phyloP scores from a whole-genome alignment of 2,797 vertebrate genomes.

The Alcedo quadribrachys region DNA sequence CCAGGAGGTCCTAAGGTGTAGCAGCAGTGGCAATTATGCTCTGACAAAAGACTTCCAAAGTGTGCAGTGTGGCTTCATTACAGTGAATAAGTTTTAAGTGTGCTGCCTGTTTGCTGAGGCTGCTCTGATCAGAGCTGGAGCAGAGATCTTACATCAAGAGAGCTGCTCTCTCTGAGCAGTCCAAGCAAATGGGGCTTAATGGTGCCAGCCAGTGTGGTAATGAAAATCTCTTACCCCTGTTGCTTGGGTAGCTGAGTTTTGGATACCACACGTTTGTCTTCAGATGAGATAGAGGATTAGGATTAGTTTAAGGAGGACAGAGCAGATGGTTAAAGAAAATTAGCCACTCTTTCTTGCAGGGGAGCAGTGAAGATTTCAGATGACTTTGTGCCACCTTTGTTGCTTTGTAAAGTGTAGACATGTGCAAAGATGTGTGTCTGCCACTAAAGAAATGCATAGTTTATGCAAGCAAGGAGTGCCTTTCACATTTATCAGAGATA shows the following conservation, averaged over 20 bases:
- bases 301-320: neutral
- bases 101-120: neutral
- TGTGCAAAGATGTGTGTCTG: neutral
- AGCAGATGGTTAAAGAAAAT: slow-evolving; percentile 19
- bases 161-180: neutral
- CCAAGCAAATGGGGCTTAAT: neutral
- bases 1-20: slow-evolving; percentile 31
- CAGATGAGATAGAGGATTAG: neutral
- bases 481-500: neutral
- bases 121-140: neutral
- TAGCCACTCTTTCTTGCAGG: neutral
- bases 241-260: neutral
- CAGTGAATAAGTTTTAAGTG: neutral
- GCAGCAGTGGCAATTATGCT: slow-evolving; percentile 7
- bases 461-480: neutral
- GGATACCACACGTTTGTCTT: neutral
- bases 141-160: neutral
- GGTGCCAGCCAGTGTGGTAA: neutral
- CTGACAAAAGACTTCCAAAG: slow-evolving; percentile 3
- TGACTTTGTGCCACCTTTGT: neutral
- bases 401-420: neutral
- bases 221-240: neutral
- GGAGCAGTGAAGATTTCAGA: neutral
- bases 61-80: slow-evolving; percentile 26
- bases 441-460: neutral